Evolutionary conservation across 2,888 invertebrate genomes (phyloP).

Genomic region (Nasonia oneida): DNA sequence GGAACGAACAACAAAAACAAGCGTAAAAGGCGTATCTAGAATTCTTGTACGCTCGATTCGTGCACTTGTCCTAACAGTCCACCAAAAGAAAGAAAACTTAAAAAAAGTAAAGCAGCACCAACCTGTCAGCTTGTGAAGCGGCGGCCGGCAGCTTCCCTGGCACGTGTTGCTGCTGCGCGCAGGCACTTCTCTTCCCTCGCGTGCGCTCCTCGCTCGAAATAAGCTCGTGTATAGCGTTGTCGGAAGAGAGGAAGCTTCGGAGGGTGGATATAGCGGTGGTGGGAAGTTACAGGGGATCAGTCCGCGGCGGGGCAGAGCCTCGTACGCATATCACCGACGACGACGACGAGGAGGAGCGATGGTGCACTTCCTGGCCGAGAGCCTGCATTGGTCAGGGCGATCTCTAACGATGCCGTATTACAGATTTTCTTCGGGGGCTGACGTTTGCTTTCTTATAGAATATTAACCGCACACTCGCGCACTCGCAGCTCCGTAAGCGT

Average conservation of each 20-base stretch:
- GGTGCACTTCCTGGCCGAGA: background rate
- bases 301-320: conserved; percentile 21
- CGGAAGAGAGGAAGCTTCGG: background rate
- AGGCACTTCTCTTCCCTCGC: conserved; percentile 1
- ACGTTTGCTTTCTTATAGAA: background rate
- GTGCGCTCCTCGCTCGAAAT: background rate
- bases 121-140: conserved; percentile 43
- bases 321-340: conserved; percentile 33
- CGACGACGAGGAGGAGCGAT: background rate
- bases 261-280: background rate
- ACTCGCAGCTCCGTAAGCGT: background rate
- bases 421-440: background rate
- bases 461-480: background rate
- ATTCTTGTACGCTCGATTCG: background rate
- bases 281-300: conserved; percentile 19
- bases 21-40: background rate
- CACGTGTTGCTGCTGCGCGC: conserved; percentile 36
- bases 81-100: background rate
- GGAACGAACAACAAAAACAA: conserved; percentile 2
- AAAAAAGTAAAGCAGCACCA: conserved; percentile 25
- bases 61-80: background rate
- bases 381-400: conserved; percentile 3
- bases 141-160: conserved; percentile 17
- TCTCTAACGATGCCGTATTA: background rate
- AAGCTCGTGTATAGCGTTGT: background rate